Evolutionary conservation across 2,888 invertebrate species (phyloP).

Genomic region (Melieria crassipennis): DNA sequence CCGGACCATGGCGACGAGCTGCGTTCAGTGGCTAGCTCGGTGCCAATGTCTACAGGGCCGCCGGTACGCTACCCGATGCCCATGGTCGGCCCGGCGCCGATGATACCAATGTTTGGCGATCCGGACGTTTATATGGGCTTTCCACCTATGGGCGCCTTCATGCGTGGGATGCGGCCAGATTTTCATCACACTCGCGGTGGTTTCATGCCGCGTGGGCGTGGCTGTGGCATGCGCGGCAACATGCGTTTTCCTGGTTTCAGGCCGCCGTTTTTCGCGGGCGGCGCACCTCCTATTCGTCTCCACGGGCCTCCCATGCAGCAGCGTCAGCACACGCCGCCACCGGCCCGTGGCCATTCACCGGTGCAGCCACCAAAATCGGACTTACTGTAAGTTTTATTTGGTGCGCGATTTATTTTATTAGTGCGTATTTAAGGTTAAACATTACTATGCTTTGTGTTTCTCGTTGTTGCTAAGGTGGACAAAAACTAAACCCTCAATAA

Average conservation of each 20-base stretch:
- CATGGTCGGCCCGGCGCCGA: conserved; percentile 22
- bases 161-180: conserved; percentile 47
- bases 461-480: conserved; percentile 42
- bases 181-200: conserved; percentile 49
- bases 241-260: conserved; percentile 48
- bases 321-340: conserved; percentile 41
- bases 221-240: conserved; percentile 48
- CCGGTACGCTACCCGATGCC: conserved; percentile 35
- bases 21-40: conserved; percentile 32
- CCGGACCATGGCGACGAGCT: conserved; percentile 19
- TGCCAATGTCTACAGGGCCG: conserved; percentile 24
- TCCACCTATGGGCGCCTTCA: conserved; percentile 49
- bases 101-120: conserved; percentile 32
- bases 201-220: conserved; percentile 50
- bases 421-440: conserved; percentile 2
- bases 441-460: not conserved
- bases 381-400: not conserved
- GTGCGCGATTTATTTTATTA: not conserved
- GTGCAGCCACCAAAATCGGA: conserved; percentile 38
- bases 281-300: conserved; percentile 40
- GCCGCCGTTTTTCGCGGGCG: conserved; percentile 46
- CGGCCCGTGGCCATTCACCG: conserved; percentile 46
- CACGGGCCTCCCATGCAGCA: conserved; percentile 35
- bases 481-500: conserved; percentile 46
- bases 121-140: conserved; percentile 44